Evolutionary conservation across 1,140 invertebrate genomes (phyloP), one percentile per base, ranked within the genome.

Genomic region (Apocrypta bakeri): DNA sequence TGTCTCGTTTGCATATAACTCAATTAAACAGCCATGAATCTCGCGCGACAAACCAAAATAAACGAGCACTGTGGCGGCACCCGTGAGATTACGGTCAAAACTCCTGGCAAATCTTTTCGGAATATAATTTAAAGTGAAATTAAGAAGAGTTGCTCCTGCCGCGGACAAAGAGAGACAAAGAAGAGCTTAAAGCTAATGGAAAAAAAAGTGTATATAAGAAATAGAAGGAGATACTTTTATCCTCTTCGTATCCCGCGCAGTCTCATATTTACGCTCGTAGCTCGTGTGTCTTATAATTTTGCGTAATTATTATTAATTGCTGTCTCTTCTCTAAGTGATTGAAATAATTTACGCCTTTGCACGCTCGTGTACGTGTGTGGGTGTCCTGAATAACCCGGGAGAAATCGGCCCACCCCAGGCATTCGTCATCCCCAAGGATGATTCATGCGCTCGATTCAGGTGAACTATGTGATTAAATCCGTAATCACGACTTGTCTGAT

Each of bases 251-350:
- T 17, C 3, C 14, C 42, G 42, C 14, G 21, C 12, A 48, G 42
- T 48, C 14, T 48, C 48, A 56, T 21, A 56, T 56, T 56, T n/a
- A 21, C 6, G 48, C 24, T 25, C 27, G 27, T 25, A 27, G 63
- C 63, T 66, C 9, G 24, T 72, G 25, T 61, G 71, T 66, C 78
- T 79, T 81, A 79, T 87, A 87, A 87, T 86, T 87, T 82, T 68
- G 25, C 25, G 66, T 87, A 87, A 87, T 87, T 86, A 83, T 85
- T 87, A 87, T 87, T 87, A 87, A 87, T 84, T 85, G 17, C 48
- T n/a, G 48, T 56, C 48, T 17, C 17, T 56, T 56, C 14, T 6
- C 21, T 56, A 69, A 81, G 42, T 71, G 37, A 56, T 76, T 79
- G 75, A 66, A 66, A 66, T 66, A 66, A 66, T 66, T 66, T 9